Base-by-base conservation (phyloP, 1,140 invertebrate species). In the Schlechtendalia chinensis region DNA sequence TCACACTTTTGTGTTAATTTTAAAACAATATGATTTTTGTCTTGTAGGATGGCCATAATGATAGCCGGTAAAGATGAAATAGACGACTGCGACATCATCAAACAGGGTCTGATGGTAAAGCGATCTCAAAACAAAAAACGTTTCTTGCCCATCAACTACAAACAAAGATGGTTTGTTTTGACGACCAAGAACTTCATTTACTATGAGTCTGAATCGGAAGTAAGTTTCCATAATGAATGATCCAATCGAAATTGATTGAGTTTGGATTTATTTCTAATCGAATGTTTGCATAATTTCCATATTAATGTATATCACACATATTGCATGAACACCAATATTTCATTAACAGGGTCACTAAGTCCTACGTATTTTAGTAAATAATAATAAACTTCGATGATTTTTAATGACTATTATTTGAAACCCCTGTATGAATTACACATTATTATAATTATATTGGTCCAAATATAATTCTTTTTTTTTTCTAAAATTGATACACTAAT, bases 41-140 rank as follows among this genome's bases (percentile, higher is more conserved):
- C 32, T 39, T 11, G 5, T 53, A 54, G 54, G 69, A 6, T 47
- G 32, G 19, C 54, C 0, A 14, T 39, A n/a, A 81, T 83, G 54
- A 85, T 85, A 84, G 88, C 88, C 82, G 84, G 85, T 5, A 87
- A 87, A 83, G 88, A 88, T 83, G 85, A 84, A 10, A 85, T 86
- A 79, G 88, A 88, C 82, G 87, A 89, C 81, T 79, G 75, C 27
- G 86, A 82, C 24, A 88, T 82, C 83, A 86, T 85, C 84, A 88
- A 83, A 83, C 88, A 91, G 85, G 91, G 92, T 32, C 92, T 91
- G 83, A 94, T 95, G 93, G 89, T 93, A 59, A 95, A 95, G 86
- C 88, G 93, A 74, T 94, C 93, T 5, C 93, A 94, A 85, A 95
- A 94, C 86, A 94, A 94, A 85, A 94, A 94, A 85, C 88, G 91